Base-by-base conservation (phyloP, 2,888 invertebrate species). In the Caenorhabditis zanzibari region DNA sequence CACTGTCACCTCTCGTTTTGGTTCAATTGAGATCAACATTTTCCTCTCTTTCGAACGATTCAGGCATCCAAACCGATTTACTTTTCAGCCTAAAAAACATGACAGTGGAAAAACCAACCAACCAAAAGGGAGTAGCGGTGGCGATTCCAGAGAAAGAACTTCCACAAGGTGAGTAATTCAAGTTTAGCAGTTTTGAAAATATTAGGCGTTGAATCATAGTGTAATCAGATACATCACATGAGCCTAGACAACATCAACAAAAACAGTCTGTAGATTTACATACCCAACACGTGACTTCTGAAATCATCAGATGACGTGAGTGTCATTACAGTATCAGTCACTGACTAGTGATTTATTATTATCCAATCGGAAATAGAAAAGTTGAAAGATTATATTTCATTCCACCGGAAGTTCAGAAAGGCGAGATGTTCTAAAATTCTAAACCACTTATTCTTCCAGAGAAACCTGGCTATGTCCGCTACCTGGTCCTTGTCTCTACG, bases 401-500 rank as follows among this genome's bases (percentile, higher is more conserved):
- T n/a, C n/a, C n/a, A 22, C 14, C 61, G 38, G 38, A 59, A 59
- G 38, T 38, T 19, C 1, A 0, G 26, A 19, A 38, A 1, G 10
- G n/a, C 19, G 49, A 49, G 19, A 49, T 38, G 38, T 6, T 38
- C 38, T 2, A 38, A 12, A 38, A 38, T 10, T 38, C 12, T 4
- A 32, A 32, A 7, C 32, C 7, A 32, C 7, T 38, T 10, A 38
- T 47, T 16, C 52, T 71, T 77, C 14, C 79, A 74, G 81, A 69
- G 24, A 73, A 75, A 72, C 58, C 73, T 5, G 69, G 69, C 16
- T 44, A 35, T 41, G 68, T 86, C n/a, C 81, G 88, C 1, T 88
- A 86, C 54, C 66, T 82, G 9, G 88, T 91, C 44, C 87, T 91
- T 49, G 59, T 86, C 49, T 76, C 89, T 32, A 85, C 90, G 10